Percentiles rank a stretch among this genome's conserved stretches.
Conservation (phyloP, 1,140 invertebrate genomes). For the Pentalonia nigronervosa region DNA sequence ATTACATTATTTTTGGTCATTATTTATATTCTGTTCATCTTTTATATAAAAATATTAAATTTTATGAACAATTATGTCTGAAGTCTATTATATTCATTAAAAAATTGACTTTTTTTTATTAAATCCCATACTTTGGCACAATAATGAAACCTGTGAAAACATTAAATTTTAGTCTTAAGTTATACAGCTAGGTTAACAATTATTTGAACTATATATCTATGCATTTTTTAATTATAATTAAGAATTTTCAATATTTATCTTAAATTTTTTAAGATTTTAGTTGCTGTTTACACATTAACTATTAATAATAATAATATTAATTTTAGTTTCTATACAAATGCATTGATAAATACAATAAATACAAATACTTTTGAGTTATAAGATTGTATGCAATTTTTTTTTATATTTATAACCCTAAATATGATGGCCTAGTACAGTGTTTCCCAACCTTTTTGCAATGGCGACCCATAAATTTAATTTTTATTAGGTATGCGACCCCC, state of each 20-base stretch:
- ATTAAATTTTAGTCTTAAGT: neutral
- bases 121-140: slow-evolving; percentile 82
- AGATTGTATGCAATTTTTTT: neutral
- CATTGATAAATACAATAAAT: neutral
- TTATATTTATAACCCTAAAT: neutral
- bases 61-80: slow-evolving; percentile 65
- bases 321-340: neutral
- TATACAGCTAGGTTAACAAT: no score
- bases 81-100: slow-evolving; percentile 81
- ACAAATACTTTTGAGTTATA: neutral
- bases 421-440: no score
- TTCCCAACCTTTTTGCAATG: no score
- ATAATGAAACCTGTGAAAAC: slow-evolving; percentile 73
- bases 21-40: neutral
- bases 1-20: slow-evolving; percentile 30
- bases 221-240: neutral
- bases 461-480: no score
- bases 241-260: neutral
- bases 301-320: neutral
- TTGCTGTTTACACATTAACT: neutral
- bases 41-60: neutral
- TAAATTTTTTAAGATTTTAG: neutral
- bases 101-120: slow-evolving; percentile 82
- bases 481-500: no score
- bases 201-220: neutral